Conservation (phyloP, 2,888 invertebrate genomes). For the Diloba caeruleocephala region DNA sequence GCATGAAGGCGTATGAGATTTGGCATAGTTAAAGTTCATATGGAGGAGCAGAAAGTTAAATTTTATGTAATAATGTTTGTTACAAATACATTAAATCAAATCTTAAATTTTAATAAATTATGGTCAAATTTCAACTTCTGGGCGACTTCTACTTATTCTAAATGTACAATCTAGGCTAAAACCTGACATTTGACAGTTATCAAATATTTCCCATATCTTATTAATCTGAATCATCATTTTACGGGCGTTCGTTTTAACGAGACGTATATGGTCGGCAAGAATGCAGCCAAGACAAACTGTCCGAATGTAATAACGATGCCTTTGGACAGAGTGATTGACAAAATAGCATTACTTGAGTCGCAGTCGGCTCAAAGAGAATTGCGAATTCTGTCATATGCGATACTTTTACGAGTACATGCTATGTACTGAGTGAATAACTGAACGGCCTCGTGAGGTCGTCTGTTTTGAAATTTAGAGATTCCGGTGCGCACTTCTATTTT, state of each 20-base stretch:
- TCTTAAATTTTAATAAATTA: too few relatives aligned
- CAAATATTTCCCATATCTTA: too few relatives aligned
- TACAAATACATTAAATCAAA: too few relatives aligned
- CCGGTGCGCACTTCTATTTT: constrained; percentile 20
- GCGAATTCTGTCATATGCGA: constrained; percentile 46
- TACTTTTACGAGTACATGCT: constrained; percentile 32
- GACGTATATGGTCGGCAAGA: constrained; percentile 11
- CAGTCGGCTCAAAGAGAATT: constrained; percentile 50
- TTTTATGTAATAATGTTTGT: too few relatives aligned
- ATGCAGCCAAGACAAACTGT: constrained; percentile 17
- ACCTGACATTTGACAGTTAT: too few relatives aligned
- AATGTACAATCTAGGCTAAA: too few relatives aligned
- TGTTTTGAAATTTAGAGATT: constrained; percentile 29
- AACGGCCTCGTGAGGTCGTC: neutral
- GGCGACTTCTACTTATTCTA: too few relatives aligned
- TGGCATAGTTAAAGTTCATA: too few relatives aligned
- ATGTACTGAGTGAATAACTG: constrained; percentile 21
- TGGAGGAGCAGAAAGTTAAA: too few relatives aligned
- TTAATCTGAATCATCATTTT: constrained; percentile 1
- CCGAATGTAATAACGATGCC: constrained; percentile 46
- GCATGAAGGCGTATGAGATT: too few relatives aligned
- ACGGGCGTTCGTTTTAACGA: constrained; percentile 8
- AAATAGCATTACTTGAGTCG: constrained; percentile 48
- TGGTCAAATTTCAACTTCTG: too few relatives aligned
- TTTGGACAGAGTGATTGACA: constrained; percentile 51